phyloP scores from a whole-genome alignment of 2,113 vertebrate species.

The Geococcyx californianus region DNA sequence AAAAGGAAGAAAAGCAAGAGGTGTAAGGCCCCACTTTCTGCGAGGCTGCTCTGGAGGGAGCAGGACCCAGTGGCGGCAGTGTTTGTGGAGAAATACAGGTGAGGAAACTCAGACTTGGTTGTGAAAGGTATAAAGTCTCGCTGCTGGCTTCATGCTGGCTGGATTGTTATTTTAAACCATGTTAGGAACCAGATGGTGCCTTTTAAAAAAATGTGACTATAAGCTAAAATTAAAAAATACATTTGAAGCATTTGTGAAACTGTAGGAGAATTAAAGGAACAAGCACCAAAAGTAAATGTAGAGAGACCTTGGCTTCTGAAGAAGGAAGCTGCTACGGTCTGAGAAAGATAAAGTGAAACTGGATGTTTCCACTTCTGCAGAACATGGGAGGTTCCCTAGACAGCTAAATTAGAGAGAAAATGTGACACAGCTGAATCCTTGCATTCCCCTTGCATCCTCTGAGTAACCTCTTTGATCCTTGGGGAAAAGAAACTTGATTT shows the following conservation, averaged over 20 bases:
- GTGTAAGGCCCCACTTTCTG: not conserved
- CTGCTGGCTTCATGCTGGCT: not conserved
- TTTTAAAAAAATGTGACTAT: not conserved
- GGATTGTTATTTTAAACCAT: constrained; percentile 35
- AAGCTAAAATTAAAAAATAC: constrained; percentile 46
- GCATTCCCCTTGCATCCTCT: not conserved
- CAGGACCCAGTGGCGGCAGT: rapidly evolving
- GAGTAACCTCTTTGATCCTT: not conserved
- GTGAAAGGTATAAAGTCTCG: not conserved
- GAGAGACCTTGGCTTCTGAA: not conserved
- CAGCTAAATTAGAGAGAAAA: constrained; percentile 24
- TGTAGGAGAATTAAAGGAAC: constrained; percentile 45
- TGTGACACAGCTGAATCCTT: constrained; percentile 8
- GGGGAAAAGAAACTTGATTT: not conserved
- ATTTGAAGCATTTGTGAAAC: constrained; percentile 1
- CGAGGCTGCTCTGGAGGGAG: not conserved
- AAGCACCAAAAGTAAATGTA: not conserved
- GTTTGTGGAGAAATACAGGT: not conserved
- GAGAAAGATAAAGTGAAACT: constrained; percentile 3
- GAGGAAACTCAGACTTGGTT: not conserved
- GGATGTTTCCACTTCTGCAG: constrained; percentile 11
- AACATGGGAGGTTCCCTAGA: constrained; percentile 3
- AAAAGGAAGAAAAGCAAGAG: not conserved
- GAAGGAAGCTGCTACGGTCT: not conserved
- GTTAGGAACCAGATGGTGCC: constrained; percentile 41